A percentile compares a stretch with the other conserved stretches of the same genome.
Conservation (phyloP, 2,888 invertebrate genomes). For the Ectropis crepuscularia region DNA sequence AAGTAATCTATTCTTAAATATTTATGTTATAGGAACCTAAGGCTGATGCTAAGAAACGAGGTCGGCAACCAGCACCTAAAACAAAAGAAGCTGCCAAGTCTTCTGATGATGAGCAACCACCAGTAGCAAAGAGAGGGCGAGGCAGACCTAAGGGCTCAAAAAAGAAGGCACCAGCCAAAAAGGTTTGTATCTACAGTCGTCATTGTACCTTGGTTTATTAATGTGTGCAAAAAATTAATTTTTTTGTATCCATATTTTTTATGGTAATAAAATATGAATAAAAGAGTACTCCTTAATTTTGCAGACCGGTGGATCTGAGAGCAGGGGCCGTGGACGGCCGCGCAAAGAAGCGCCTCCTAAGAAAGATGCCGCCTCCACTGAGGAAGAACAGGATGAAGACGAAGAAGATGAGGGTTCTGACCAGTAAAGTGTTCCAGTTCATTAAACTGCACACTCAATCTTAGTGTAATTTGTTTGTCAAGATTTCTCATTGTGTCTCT, state of each 20-base stretch:
- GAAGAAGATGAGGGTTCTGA: slow-evolving; percentile 82
- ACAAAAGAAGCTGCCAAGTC: slow-evolving; percentile 83
- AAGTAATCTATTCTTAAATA: background rate
- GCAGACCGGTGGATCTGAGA: slow-evolving; percentile 69
- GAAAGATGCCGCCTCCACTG: slow-evolving; percentile 78
- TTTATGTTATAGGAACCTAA: slow-evolving; percentile 69
- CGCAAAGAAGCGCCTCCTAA: slow-evolving; percentile 80
- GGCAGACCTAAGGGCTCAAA: slow-evolving; percentile 84
- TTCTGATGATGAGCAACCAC: slow-evolving; percentile 82
- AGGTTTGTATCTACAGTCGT: slow-evolving; percentile 53
- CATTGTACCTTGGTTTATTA: background rate
- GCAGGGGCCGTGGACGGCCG: slow-evolving; percentile 77
- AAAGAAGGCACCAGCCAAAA: slow-evolving; percentile 79
- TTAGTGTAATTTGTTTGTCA: slow-evolving; percentile 81
- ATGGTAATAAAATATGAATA: too few species aligned
- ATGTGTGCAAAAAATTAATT: background rate
- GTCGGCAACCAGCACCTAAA: slow-evolving; percentile 73
- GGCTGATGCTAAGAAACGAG: slow-evolving; percentile 78
- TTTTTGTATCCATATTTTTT: background rate
- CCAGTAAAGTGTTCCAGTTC: slow-evolving; percentile 74
- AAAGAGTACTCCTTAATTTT: slow-evolving; percentile 22
- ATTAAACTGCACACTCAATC: slow-evolving; percentile 63
- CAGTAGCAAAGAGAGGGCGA: slow-evolving; percentile 82
- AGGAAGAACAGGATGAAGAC: slow-evolving; percentile 81
- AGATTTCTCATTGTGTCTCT: slow-evolving; percentile 66